Evolutionary conservation across 2,113 vertebrate genomes (phyloP).

Genomic region (Microcebus lehilahytsara): DNA sequence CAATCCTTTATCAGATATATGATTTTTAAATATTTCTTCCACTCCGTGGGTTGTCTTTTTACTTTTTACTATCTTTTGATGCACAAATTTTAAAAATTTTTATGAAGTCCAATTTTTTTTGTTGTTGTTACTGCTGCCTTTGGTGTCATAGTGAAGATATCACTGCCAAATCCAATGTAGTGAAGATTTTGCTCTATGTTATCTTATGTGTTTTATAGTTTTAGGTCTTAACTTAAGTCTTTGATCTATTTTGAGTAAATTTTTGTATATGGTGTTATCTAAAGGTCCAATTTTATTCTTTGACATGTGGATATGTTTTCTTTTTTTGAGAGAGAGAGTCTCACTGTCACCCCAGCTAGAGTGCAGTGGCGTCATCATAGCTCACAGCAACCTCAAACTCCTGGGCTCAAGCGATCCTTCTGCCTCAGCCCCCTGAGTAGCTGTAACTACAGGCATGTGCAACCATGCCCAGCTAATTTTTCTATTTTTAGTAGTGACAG

Average conservation of each 20-base stretch:
- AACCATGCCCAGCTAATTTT: neutral
- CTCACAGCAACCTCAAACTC: no score
- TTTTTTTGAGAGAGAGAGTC: no score
- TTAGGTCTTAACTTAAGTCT: neutral
- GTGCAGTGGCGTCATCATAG: no score
- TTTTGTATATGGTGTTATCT: neutral
- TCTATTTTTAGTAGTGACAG: neutral
- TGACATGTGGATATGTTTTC: no score
- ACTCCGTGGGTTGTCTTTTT: neutral
- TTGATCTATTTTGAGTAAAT: neutral
- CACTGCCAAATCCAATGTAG: neutral
- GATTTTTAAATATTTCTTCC: neutral
- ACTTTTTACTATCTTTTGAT: neutral
- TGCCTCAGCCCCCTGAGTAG: no score
- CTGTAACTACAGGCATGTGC: no score
- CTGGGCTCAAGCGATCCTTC: no score
- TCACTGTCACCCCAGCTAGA: no score
- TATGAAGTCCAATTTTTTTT: neutral
- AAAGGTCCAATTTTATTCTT: neutral
- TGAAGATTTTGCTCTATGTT: neutral
- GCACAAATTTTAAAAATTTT: neutral
- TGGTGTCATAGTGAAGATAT: neutral
- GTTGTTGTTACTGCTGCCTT: neutral
- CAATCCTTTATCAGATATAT: neutral
- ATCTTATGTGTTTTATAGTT: neutral